Conservation (phyloP, 23 tunicate species). For the Diplosoma virens region DNA sequence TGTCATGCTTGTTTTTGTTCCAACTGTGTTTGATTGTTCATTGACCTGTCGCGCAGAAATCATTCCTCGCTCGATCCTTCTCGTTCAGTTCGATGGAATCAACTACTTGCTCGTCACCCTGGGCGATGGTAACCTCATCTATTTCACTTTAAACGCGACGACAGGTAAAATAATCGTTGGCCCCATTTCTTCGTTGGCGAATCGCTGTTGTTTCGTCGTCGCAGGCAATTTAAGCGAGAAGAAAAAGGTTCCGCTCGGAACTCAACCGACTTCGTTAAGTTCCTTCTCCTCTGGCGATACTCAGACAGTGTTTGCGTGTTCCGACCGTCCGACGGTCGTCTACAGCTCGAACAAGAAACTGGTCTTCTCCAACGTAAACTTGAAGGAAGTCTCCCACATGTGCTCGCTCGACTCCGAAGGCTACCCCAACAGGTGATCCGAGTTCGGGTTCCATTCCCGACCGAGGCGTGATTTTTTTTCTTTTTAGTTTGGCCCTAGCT, state of each 20-base stretch:
- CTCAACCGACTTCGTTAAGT: slow-evolving; percentile 82
- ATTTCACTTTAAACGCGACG: slow-evolving; percentile 52
- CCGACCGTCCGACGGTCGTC: slow-evolving; percentile 96
- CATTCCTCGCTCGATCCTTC: slow-evolving; percentile 83
- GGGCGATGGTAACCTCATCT: slow-evolving; percentile 90
- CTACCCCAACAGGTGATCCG: slow-evolving; percentile 91
- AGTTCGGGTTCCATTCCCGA: neutral
- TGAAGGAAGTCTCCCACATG: slow-evolving; percentile 96
- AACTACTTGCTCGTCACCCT: slow-evolving; percentile 82
- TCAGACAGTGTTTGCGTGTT: slow-evolving; percentile 89
- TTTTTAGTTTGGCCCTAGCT: slow-evolving; percentile 80
- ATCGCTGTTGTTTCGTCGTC: neutral
- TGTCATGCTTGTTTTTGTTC: too few species aligned
- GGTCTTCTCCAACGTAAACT: slow-evolving; percentile 85
- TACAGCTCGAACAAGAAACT: slow-evolving; percentile 97
- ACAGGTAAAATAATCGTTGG: slow-evolving; percentile 28
- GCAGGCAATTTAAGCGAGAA: slow-evolving; percentile 57
- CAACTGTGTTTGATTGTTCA: neutral
- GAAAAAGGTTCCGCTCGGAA: slow-evolving; percentile 90
- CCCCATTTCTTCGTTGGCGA: neutral
- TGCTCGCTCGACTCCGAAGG: slow-evolving; percentile 98
- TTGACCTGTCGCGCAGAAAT: slow-evolving; percentile 42
- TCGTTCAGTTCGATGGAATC: slow-evolving; percentile 83
- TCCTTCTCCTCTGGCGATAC: slow-evolving; percentile 75
- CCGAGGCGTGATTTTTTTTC: too few species aligned